Evolutionary conservation across 2,888 invertebrate genomes (phyloP).

Genomic region (Tenthredo distinguenda): DNA sequence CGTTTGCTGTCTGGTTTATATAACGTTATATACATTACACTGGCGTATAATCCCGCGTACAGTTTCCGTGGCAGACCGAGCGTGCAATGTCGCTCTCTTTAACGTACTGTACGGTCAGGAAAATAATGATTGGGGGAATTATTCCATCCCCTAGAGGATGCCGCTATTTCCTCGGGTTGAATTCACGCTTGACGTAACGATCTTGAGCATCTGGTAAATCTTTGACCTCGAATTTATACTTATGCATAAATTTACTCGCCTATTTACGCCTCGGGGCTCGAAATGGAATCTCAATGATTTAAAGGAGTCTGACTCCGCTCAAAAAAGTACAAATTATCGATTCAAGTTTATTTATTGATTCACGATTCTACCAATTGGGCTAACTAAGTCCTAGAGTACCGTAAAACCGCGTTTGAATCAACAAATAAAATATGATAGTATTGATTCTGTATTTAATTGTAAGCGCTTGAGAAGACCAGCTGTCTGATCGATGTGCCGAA

Average conservation of each 20-base stretch:
- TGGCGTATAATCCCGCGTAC: neutral
- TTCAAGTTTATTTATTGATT: neutral
- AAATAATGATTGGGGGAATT: slow-evolving; percentile 25
- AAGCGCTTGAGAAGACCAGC: neutral
- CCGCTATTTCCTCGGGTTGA: slow-evolving; percentile 7
- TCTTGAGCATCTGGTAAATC: slow-evolving; percentile 13
- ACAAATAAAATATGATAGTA: neutral
- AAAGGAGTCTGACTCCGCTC: neutral
- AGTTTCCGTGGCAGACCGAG: neutral
- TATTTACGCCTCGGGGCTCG: neutral
- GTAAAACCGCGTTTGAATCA: neutral
- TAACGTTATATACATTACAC: neutral
- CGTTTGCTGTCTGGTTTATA: neutral
- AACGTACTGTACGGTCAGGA: neutral
- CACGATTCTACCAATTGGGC: neutral
- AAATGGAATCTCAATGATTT: neutral
- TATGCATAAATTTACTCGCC: neutral
- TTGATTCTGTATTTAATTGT: neutral
- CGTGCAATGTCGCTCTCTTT: neutral
- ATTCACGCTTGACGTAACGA: slow-evolving; percentile 14
- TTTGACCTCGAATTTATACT: slow-evolving; percentile 3
- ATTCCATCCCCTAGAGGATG: slow-evolving; percentile 12
- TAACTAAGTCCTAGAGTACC: neutral
- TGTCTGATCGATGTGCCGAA: neutral
- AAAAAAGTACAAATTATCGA: no score